A percentile compares a stretch with the other conserved stretches of the same genome.
Conservation (phyloP, 1,140 invertebrate species). For the Neodiprion fabricii region DNA sequence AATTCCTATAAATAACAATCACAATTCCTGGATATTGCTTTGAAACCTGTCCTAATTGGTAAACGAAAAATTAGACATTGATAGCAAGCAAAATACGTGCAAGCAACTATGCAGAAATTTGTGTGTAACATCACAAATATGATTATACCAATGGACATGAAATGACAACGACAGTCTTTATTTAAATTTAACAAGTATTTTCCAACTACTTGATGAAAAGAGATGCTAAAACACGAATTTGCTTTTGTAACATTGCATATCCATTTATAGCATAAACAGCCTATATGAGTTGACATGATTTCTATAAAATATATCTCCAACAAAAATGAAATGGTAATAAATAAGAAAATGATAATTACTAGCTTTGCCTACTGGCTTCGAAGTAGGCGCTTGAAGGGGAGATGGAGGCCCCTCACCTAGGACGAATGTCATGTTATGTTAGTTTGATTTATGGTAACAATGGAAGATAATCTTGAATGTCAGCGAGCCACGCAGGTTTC, state of each 20-base stretch:
- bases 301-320: background rate
- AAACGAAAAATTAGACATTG: background rate
- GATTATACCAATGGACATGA: background rate
- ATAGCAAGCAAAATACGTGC: background rate
- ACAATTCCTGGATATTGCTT: no score
- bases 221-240: no score
- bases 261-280: background rate
- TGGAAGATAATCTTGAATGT: background rate
- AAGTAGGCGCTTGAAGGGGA: conserved; percentile 46
- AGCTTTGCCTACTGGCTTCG: conserved; percentile 50
- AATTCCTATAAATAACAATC: no score
- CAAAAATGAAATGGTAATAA: conserved; percentile 1
- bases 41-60: no score
- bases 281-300: background rate
- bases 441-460: conserved; percentile 17
- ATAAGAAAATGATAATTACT: conserved; percentile 56
- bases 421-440: conserved; percentile 42
- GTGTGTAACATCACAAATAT: background rate
- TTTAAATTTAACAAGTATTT: background rate
- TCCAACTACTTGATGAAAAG: background rate
- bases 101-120: background rate
- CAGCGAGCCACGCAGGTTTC: background rate
- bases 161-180: background rate
- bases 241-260: background rate
- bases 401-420: conserved; percentile 53